Base-by-base conservation (phyloP, 2,888 invertebrate species). In the Tuberolachnus salignus region DNA sequence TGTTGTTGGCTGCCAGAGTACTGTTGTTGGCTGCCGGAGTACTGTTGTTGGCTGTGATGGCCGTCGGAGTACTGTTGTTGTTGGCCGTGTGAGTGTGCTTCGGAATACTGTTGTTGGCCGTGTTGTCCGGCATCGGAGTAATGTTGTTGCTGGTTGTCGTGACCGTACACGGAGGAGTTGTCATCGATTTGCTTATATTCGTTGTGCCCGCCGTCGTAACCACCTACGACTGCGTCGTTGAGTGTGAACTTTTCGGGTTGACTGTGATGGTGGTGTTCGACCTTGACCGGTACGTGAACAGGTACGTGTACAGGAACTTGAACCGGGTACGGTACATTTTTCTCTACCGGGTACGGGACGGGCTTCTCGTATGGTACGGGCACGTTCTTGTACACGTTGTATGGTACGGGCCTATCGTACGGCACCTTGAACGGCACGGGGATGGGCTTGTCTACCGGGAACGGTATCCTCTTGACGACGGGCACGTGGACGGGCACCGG, bases 361-460 rank as follows among this genome's bases (percentile, higher is more conserved):
- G 81, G 82, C 69, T 83, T 83, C 63, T 82, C 83, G 26, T 93
- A 92, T 69, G 86, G 88, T 84, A 84, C 88, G 67, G 82, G 82
- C 80, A 80, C 82, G 13, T 83, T 91, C 84, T 91, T 89, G 6
- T 89, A 89, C 3, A 91, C 87, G 82, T 89, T 89, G 4, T 92
- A 91, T 63, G 92, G 90, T 67, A 90, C 89, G 11, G 92, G 92
- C 82, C 88, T 86, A 84, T 92, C 92, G 11, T 91, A 89, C 81
- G 89, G 89, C 1, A 92, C 91, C 84, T 92, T 90, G 44, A 91
- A 90, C 80, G 91, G 91, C 69, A 90, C 89, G 61, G 89, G 91
- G 80, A 93, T 89, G 81, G 89, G 89, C 1, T 92, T 91, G 84
- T 92, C 90, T 26, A 92, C 91, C 80, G 91, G 91, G 73, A 90